Percentiles rank a stretch among this genome's conserved stretches.
Evolutionary conservation across 2,113 vertebrate genomes (phyloP).

Genomic region (Mobula hypostoma): DNA sequence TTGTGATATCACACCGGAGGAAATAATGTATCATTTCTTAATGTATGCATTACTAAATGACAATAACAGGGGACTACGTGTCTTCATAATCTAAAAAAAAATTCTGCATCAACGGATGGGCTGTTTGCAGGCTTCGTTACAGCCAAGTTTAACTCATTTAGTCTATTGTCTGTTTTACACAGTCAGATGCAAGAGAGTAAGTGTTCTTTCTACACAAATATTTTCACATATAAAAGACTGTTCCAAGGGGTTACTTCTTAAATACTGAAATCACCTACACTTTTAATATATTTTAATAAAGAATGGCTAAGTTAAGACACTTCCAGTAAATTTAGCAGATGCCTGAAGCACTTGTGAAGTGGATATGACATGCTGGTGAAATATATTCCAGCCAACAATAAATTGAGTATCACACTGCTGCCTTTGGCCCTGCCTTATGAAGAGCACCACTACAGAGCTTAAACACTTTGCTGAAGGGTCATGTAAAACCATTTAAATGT

Average conservation of each 20-base stretch:
- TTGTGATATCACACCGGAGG: too few species aligned
- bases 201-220: neutral
- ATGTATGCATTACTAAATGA: too few species aligned
- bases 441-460: neutral
- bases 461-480: neutral
- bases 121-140: neutral
- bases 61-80: too few species aligned
- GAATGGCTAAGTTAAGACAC: neutral
- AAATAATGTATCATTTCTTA: too few species aligned
- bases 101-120: neutral
- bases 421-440: neutral
- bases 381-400: neutral
- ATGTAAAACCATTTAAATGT: neutral
- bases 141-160: neutral
- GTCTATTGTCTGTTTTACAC: neutral
- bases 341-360: neutral
- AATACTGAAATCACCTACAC: neutral
- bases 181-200: neutral
- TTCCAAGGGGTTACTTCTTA: neutral
- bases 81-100: too few species aligned
- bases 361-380: neutral
- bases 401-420: neutral
- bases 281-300: neutral
- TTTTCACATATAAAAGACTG: neutral
- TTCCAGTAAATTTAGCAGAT: neutral